phyloP scores from a whole-genome alignment of 2,888 invertebrate genomes.

The Phyllotreta striolata region DNA sequence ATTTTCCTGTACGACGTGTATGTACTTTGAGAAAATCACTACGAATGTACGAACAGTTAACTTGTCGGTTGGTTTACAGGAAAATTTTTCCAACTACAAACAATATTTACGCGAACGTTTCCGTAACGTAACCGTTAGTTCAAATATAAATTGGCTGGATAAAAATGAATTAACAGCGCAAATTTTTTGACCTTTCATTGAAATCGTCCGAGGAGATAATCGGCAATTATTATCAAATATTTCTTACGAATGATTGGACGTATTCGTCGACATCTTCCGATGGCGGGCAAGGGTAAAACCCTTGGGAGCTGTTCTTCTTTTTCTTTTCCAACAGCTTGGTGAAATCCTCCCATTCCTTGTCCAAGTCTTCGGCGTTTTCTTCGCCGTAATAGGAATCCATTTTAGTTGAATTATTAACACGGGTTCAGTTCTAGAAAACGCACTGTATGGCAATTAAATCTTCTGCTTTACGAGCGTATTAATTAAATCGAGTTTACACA shows the following conservation, averaged over 20 bases:
- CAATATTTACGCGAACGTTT: too few relatives aligned
- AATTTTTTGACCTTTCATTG: not conserved
- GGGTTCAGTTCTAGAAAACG: too few relatives aligned
- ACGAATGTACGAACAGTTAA: too few relatives aligned
- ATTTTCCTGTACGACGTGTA: too few relatives aligned
- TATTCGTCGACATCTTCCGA: conserved; percentile 50
- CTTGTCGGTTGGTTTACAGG: too few relatives aligned
- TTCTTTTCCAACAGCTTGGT: conserved; percentile 64
- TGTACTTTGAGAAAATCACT: too few relatives aligned
- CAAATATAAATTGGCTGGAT: too few relatives aligned
- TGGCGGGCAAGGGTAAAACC: conserved; percentile 69
- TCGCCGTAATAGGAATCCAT: conserved; percentile 56
- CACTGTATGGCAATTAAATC: not conserved
- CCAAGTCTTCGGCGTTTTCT: conserved; percentile 64
- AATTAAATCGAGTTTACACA: not conserved
- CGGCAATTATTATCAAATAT: not conserved
- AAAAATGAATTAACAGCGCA: too few relatives aligned
- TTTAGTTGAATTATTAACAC: not conserved
- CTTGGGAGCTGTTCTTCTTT: conserved; percentile 60
- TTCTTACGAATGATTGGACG: conserved; percentile 38
- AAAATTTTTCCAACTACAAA: too few relatives aligned
- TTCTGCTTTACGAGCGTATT: not conserved
- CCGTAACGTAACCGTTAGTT: too few relatives aligned
- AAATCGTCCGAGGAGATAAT: not conserved
- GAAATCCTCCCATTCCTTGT: conserved; percentile 70